Percentiles rank a stretch among this genome's conserved stretches.
These are phyloP conservation scores for Spodoptera picta DNA, from an alignment of 2,888 invertebrate genomes.

Conservation along the genomic window DNA sequence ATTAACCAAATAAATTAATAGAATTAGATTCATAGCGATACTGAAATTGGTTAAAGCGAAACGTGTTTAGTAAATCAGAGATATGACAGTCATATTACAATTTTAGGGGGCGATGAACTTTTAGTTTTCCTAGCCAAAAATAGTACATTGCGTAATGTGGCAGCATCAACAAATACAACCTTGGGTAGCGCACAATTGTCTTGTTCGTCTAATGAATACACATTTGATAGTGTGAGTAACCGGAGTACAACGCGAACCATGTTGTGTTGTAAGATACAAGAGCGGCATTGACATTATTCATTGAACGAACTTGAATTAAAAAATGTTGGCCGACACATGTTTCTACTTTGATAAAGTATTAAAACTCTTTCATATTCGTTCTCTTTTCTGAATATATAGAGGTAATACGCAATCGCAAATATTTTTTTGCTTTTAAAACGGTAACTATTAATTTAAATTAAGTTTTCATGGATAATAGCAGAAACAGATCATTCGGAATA, in stretches of 20 bases:
- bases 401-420: constrained; percentile 1
- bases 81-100: constrained; percentile 21
- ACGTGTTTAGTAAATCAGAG: constrained; percentile 35
- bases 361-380: constrained; percentile 13
- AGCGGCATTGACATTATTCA: constrained; percentile 63
- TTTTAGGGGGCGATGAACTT: constrained; percentile 69
- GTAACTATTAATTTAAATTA: not conserved
- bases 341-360: constrained; percentile 21
- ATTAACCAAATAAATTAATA: constrained; percentile 31
- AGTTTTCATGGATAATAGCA: constrained; percentile 22
- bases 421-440: constrained; percentile 7
- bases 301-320: constrained; percentile 61
- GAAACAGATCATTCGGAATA: constrained; percentile 15
- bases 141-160: constrained; percentile 71
- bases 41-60: constrained; percentile 15
- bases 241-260: constrained; percentile 55
- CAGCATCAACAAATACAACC: constrained; percentile 76
- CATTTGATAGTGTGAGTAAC: constrained; percentile 55
- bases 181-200: constrained; percentile 73
- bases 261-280: constrained; percentile 44
- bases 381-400: constrained; percentile 5
- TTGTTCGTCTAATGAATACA: constrained; percentile 66
- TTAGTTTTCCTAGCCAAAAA: constrained; percentile 68
- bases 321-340: constrained; percentile 1
- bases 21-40: constrained; percentile 29